phyloP scores from a whole-genome alignment of 2,113 vertebrate species.

The Salvator merianae region DNA sequence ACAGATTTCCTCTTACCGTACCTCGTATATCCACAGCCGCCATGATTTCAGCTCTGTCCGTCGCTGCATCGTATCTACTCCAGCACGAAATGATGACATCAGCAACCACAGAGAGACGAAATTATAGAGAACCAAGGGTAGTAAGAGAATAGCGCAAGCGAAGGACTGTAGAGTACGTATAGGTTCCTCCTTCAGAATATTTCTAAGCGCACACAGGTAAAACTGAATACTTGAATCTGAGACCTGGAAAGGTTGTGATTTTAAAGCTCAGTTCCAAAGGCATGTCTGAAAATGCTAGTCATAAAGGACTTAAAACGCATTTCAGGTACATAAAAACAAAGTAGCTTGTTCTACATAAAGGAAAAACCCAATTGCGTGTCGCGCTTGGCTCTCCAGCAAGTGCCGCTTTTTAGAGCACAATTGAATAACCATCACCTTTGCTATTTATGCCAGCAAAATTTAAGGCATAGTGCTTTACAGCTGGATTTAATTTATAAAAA shows the following conservation, averaged over 20 bases:
- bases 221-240: too few relatives aligned
- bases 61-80: conserved; percentile 2
- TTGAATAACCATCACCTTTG: too few relatives aligned
- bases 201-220: too few relatives aligned
- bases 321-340: too few relatives aligned
- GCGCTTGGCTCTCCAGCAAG: too few relatives aligned
- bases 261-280: neutral
- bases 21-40: conserved; percentile 79
- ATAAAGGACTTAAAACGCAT: too few relatives aligned
- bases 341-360: too few relatives aligned
- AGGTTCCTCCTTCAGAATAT: neutral
- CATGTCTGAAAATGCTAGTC: neutral
- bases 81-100: neutral
- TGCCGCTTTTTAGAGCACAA: too few relatives aligned
- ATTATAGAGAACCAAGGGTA: neutral
- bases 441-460: too few relatives aligned
- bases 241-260: neutral
- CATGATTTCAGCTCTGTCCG: conserved; percentile 46
- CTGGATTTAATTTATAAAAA: too few relatives aligned
- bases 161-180: neutral
- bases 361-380: too few relatives aligned
- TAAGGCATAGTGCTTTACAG: too few relatives aligned
- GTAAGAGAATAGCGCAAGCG: accelerated
- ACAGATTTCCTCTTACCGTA: neutral
- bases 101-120: accelerated